Base-by-base conservation (phyloP, 1,140 invertebrate genomes). In the Lepidurus couesii region DNA sequence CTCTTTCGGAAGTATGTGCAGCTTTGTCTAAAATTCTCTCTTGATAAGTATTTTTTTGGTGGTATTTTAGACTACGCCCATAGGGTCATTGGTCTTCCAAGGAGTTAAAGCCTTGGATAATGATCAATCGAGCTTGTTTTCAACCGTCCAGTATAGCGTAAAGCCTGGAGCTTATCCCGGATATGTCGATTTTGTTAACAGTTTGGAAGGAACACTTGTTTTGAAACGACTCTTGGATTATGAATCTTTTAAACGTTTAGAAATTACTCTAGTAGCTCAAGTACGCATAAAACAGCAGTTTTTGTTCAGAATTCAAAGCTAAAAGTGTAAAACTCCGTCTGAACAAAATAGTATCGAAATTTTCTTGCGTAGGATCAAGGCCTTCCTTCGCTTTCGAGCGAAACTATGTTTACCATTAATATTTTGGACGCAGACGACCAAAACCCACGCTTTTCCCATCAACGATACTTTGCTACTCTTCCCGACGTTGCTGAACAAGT, bases 361-460 rank as follows among this genome's bases (percentile, higher is more conserved):
- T 44, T 24, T 8, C 1, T 26, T 44, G 47, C 75, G 10, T 78
- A 90, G 88, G 95, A 96, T 86, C 92, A 94, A 86, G 95, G 93
- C 42, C 88, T 89, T 79, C 93, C 94, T 11, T 91, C 94, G 0
- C 89, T 89, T 80, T 89, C 88, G 80, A 91, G 91, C 42, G 90
- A 92, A 79, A 94, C 93, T 1, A 86, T 88, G 34, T 87, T 97
- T 10, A 89, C 89, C 1, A 90, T 96, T 0, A 90, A 93, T 78
- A 91, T 96, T 4, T 89, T 93, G 7, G 95, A 97, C 85, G 93
- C 94, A 0, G 95, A 97, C 83, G 95, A 97, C 86, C 95, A 96
- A 86, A 96, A 96, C 87, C 95, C 95, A 5, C 82, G 83, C 74
- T 96, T 95, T 85, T 81, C 88, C 2, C 88, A 91, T 76, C 91